Evolutionary conservation across 2,113 vertebrate species (phyloP).

Genomic region (Sinocyclocheilus grahami): DNA sequence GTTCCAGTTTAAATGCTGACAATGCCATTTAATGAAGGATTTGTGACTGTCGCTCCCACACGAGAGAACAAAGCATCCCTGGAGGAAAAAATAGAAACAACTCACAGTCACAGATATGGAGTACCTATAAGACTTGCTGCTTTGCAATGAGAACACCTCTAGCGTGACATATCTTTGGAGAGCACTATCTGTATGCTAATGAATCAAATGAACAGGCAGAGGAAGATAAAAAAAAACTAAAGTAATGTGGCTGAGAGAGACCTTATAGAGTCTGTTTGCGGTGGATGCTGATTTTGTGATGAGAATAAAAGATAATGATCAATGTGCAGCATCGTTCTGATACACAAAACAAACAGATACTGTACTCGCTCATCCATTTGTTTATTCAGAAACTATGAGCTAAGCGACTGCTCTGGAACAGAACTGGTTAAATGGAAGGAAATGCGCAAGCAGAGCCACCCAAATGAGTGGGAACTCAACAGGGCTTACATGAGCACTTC

Average conservation of each 20-base stretch:
- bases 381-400: slow-evolving; percentile 36
- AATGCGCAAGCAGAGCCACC: slow-evolving; percentile 28
- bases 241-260: slow-evolving; percentile 21
- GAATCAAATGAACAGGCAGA: slow-evolving; percentile 33
- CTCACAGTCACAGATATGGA: slow-evolving; percentile 29
- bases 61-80: slow-evolving; percentile 18
- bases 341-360: slow-evolving; percentile 33
- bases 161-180: slow-evolving; percentile 18
- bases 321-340: slow-evolving; percentile 5
- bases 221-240: slow-evolving; percentile 28
- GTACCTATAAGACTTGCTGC: slow-evolving; percentile 27
- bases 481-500: slow-evolving; percentile 15
- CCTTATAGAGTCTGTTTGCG: slow-evolving; percentile 21
- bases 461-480: slow-evolving; percentile 53
- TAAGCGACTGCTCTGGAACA: slow-evolving; percentile 47
- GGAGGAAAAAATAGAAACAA: slow-evolving; percentile 19
- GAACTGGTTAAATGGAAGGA: slow-evolving; percentile 60
- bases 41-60: slow-evolving; percentile 32
- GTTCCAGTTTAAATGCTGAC: slow-evolving; percentile 20
- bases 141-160: slow-evolving; percentile 31
- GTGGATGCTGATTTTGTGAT: slow-evolving; percentile 47
- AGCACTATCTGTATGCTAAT: slow-evolving; percentile 40
- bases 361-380: slow-evolving; percentile 28
- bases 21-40: slow-evolving; percentile 39
- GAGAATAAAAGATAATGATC: slow-evolving; percentile 33